Conservation (phyloP, 1,140 invertebrate species). For the Piezodorus guildinii region DNA sequence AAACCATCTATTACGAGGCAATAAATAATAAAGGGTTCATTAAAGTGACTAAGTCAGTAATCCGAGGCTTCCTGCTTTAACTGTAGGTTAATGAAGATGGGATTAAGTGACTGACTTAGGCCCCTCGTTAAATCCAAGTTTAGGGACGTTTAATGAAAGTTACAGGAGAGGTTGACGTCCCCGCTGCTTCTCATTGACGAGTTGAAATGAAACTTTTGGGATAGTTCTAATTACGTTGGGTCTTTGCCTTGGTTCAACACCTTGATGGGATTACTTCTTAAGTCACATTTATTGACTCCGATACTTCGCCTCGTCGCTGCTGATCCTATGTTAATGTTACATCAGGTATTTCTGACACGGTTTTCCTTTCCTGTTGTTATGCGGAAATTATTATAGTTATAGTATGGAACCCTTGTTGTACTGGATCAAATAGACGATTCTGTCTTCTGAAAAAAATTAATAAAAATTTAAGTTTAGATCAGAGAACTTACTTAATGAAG, state of each 20-base stretch:
- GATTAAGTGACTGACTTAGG: not conserved
- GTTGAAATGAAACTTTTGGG: constrained; percentile 2
- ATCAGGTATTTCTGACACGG: no score
- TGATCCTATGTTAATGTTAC: no score
- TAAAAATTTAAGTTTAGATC: no score
- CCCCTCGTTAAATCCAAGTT: not conserved
- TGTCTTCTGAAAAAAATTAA: no score
- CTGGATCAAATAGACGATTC: no score
- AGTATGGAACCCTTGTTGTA: no score
- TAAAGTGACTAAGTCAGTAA: not conserved
- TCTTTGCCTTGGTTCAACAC: not conserved
- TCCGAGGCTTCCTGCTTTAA: not conserved
- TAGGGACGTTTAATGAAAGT: constrained; percentile 1
- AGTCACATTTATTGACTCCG: no score
- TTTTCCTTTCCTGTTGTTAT: no score
- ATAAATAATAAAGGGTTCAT: constrained; percentile 9
- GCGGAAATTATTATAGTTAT: no score
- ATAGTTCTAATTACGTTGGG: not conserved
- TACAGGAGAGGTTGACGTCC: not conserved
- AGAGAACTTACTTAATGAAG: no score
- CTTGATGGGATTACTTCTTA: constrained; percentile 5
- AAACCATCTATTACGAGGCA: not conserved
- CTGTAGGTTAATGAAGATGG: not conserved
- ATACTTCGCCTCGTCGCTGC: no score
- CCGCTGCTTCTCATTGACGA: not conserved